Conservation (phyloP, 2,888 invertebrate genomes). For the Bombyx huttoni region DNA sequence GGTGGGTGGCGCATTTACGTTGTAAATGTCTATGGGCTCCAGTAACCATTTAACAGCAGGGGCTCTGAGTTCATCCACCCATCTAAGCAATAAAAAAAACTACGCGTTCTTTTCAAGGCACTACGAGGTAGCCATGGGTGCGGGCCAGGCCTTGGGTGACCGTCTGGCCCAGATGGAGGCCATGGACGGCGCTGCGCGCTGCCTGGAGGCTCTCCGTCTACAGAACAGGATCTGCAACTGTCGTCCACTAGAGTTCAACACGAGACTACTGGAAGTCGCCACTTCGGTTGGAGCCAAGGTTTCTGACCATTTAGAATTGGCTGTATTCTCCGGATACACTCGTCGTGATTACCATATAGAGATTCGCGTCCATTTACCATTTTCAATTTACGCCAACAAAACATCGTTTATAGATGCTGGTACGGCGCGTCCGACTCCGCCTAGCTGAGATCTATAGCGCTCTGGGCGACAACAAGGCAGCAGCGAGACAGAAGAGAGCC, state of each 20-base stretch:
- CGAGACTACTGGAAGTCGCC: constrained; percentile 85
- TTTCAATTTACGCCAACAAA: background rate
- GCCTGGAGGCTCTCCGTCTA: constrained; percentile 81
- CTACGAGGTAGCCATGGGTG: constrained; percentile 90
- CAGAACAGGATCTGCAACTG: constrained; percentile 91
- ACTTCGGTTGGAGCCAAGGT: constrained; percentile 91
- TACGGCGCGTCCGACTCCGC: constrained; percentile 83
- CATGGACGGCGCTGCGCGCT: constrained; percentile 89
- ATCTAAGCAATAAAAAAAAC: no score
- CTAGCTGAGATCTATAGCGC: constrained; percentile 86
- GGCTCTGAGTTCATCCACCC: no score
- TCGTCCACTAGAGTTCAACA: constrained; percentile 88
- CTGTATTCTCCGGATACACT: no score
- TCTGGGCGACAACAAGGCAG: constrained; percentile 85
- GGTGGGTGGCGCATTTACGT: no score
- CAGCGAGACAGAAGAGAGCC: constrained; percentile 81
- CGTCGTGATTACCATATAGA: no score
- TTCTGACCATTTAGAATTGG: constrained; percentile 1
- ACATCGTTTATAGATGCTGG: constrained; percentile 74
- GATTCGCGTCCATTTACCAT: no score
- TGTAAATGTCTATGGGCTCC: no score
- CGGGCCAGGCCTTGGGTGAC: constrained; percentile 84
- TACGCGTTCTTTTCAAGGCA: constrained; percentile 66
- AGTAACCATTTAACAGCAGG: no score
- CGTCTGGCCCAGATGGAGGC: constrained; percentile 91